phyloP scores from a whole-genome alignment of 2,888 invertebrate genomes.

The Lacanobia oleracea region DNA sequence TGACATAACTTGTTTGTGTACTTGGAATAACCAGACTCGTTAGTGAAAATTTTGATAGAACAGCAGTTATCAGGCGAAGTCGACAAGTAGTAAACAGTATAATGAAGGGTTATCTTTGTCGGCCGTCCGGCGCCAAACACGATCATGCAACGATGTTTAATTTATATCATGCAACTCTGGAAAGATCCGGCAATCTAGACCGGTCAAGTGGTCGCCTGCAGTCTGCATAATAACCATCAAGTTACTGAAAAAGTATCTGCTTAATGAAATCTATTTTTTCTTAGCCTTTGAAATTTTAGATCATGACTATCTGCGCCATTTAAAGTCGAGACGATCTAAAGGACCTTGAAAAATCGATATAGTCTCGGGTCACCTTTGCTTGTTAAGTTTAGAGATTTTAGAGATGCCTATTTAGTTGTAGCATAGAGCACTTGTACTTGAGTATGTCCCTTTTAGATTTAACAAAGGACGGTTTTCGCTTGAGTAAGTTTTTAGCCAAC shows the following conservation, averaged over 20 bases:
- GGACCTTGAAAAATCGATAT: constrained; percentile 28
- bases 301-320: constrained; percentile 7
- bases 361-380: constrained; percentile 35
- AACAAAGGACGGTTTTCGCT: constrained; percentile 39
- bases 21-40: background rate
- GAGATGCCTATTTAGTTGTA: constrained; percentile 27
- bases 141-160: constrained; percentile 33
- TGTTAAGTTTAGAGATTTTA: constrained; percentile 11
- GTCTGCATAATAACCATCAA: background rate
- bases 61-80: constrained; percentile 16
- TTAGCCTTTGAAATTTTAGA: background rate
- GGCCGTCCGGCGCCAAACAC: constrained; percentile 42
- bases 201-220: constrained; percentile 10
- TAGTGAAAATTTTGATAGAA: background rate
- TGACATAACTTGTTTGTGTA: background rate
- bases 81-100: constrained; percentile 4
- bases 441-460: constrained; percentile 14
- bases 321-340: constrained; percentile 14
- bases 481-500: constrained; percentile 13
- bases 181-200: constrained; percentile 14
- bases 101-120: constrained; percentile 51
- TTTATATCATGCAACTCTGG: constrained; percentile 38
- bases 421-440: constrained; percentile 10
- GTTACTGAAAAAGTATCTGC: constrained; percentile 3
- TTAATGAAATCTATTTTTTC: constrained; percentile 13